Percentiles rank a stretch among this genome's conserved stretches.
phyloP scores from a whole-genome alignment of 2,888 invertebrate genomes.

The Pammene fasciana region DNA sequence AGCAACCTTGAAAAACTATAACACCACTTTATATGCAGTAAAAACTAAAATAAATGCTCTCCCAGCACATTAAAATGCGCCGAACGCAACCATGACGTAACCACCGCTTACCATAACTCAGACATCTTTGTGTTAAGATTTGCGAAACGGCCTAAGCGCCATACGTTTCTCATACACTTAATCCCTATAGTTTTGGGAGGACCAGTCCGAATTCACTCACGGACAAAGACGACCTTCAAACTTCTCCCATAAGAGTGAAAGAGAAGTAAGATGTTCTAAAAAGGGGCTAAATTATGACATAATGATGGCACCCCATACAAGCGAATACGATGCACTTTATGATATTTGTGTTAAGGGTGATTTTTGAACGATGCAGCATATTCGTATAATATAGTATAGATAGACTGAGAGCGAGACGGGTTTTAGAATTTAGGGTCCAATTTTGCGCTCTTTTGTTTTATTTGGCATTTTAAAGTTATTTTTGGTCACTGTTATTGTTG shows the following conservation, averaged over 20 bases:
- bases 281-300: conserved; percentile 75
- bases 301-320: conserved; percentile 62
- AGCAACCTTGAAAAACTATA: conserved; percentile 19
- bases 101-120: conserved; percentile 22
- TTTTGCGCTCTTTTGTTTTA: conserved; percentile 7
- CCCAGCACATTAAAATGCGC: conserved; percentile 28
- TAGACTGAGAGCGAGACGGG: conserved; percentile 49
- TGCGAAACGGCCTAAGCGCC: background rate
- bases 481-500: conserved; percentile 6
- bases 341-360: conserved; percentile 45
- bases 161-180: background rate
- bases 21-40: conserved; percentile 20
- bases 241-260: conserved; percentile 52
- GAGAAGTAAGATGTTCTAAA: conserved; percentile 52
- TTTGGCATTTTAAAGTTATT: background rate
- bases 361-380: conserved; percentile 47
- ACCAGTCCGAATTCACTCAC: conserved; percentile 48
- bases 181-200: background rate
- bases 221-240: conserved; percentile 61
- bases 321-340: conserved; percentile 16
- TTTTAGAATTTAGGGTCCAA: background rate
- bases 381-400: conserved; percentile 51
- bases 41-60: conserved; percentile 23
- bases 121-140: background rate
- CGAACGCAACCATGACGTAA: conserved; percentile 33